Evolutionary conservation across 2,113 vertebrate species (phyloP).

Genomic region (Butorides virescens): DNA sequence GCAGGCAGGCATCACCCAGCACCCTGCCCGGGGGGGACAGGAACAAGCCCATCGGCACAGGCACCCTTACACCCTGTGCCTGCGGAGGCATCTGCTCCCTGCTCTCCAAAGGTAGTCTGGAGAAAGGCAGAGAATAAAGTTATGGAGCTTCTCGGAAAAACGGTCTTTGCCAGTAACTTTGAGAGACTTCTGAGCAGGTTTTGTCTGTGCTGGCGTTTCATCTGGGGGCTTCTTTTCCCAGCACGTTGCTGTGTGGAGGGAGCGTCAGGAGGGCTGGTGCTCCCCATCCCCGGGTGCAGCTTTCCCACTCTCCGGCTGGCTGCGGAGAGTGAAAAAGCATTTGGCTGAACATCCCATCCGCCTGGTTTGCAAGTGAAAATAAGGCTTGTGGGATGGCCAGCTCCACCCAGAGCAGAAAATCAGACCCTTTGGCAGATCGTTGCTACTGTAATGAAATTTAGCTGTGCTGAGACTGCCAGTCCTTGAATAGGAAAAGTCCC

Average conservation of each 20-base stretch:
- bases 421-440: not conserved
- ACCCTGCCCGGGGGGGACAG: fast-evolving
- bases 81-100: not conserved
- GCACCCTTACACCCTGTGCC: not conserved
- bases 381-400: conserved; percentile 57
- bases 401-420: conserved; percentile 58
- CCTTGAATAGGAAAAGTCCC: not conserved
- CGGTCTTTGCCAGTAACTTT: not conserved
- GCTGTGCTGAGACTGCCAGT: not conserved
- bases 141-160: not conserved
- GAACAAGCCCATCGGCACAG: not conserved
- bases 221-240: not conserved
- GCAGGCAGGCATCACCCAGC: not conserved
- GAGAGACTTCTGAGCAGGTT: not conserved
- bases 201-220: not conserved
- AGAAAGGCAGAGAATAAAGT: not conserved
- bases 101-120: not conserved
- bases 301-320: not conserved
- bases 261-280: not conserved
- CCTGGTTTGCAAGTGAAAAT: conserved; percentile 67
- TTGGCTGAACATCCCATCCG: conserved; percentile 69
- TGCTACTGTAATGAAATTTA: conserved; percentile 24
- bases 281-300: not conserved
- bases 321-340: not conserved
- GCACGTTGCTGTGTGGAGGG: fast-evolving